Evolutionary conservation across 1,140 invertebrate genomes (phyloP).

Genomic region (Pantala flavescens): DNA sequence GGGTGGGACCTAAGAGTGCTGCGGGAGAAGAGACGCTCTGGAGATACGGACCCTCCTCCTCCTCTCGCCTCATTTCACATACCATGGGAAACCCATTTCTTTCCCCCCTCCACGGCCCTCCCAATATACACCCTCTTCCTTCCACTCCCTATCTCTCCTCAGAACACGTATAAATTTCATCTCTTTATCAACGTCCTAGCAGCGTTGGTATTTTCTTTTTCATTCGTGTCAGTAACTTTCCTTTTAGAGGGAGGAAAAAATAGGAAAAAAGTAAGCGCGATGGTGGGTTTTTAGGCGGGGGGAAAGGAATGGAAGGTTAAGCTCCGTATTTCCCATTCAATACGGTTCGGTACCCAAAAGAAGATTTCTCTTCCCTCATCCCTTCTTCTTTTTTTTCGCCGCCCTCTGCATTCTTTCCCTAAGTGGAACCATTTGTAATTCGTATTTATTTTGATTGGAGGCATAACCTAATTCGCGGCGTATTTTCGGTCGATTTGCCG

Average conservation of each 20-base stretch:
- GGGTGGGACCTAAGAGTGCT: background rate
- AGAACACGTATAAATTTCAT: slow-evolving; percentile 10
- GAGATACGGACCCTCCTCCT: background rate
- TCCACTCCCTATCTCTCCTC: slow-evolving; percentile 2
- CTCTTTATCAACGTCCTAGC: background rate
- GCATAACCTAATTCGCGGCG: background rate
- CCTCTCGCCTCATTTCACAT: slow-evolving; percentile 7
- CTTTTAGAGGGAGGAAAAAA: slow-evolving; percentile 7
- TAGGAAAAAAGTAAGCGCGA: background rate
- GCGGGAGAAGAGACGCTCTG: background rate
- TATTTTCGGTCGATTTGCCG: background rate
- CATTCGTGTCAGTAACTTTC: slow-evolving; percentile 9
- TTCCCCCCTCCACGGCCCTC: background rate
- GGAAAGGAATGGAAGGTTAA: background rate
- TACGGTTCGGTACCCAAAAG: slow-evolving; percentile 3
- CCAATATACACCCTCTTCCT: slow-evolving; percentile 5
- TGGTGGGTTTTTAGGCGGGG: background rate
- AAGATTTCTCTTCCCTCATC: background rate
- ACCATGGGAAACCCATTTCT: slow-evolving; percentile 8
- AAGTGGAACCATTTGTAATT: slow-evolving; percentile 6
- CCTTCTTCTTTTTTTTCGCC: background rate
- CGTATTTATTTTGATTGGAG: background rate
- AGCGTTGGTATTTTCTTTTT: slow-evolving; percentile 10
- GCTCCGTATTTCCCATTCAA: slow-evolving; percentile 8
- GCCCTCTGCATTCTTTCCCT: background rate